Conservation (phyloP, 2,888 invertebrate species). For the Liposcelis brunnea region DNA sequence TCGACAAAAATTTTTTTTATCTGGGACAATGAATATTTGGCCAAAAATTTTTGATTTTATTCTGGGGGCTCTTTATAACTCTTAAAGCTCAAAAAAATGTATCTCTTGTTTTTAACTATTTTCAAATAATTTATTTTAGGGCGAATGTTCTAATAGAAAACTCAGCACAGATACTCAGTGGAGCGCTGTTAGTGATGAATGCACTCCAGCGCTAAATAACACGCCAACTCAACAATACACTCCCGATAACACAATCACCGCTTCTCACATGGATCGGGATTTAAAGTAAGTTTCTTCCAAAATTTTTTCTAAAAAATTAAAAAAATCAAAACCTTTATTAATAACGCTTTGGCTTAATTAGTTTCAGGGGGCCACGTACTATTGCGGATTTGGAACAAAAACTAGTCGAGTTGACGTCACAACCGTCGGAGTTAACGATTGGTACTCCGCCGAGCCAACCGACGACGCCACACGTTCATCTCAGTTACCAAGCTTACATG, state of each 20-base stretch:
- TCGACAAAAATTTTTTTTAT: too few relatives aligned
- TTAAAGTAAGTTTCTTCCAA: too few relatives aligned
- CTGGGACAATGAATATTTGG: too few relatives aligned
- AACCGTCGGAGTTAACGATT: constrained; percentile 27
- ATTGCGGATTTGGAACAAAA: constrained; percentile 40
- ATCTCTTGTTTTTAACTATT: neutral
- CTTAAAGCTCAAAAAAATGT: too few relatives aligned
- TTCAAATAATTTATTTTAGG: neutral
- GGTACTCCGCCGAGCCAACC: constrained; percentile 33
- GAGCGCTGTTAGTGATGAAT: constrained; percentile 10
- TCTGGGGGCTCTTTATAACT: too few relatives aligned
- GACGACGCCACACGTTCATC: constrained; percentile 45
- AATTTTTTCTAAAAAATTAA: too few relatives aligned
- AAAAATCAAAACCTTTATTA: too few relatives aligned
- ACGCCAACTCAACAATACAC: constrained; percentile 11
- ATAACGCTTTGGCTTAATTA: neutral
- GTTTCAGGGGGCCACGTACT: constrained; percentile 26
- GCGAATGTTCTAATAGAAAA: neutral
- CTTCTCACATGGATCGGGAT: neutral
- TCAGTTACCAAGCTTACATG: constrained; percentile 48
- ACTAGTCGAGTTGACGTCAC: constrained; percentile 34
- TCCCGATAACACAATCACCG: constrained; percentile 11
- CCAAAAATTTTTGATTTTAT: too few relatives aligned
- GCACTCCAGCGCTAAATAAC: constrained; percentile 5
- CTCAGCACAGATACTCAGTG: constrained; percentile 7